Evolutionary conservation across 2,113 vertebrate genomes (phyloP).

Genomic region (Irena cyanogastra): DNA sequence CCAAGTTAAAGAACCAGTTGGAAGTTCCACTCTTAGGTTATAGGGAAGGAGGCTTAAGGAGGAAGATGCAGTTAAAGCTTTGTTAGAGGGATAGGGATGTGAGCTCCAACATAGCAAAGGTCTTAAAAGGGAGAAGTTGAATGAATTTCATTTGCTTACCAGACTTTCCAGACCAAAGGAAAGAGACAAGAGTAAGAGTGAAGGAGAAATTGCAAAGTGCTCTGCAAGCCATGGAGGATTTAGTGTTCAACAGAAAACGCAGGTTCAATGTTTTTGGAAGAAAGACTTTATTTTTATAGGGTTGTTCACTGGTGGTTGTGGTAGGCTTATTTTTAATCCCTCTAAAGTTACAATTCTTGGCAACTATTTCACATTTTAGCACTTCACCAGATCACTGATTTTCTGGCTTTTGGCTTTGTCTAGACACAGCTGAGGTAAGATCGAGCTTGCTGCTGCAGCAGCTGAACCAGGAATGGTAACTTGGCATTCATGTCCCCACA

Average conservation of each 20-base stretch:
- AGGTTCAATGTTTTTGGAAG: background rate
- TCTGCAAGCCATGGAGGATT: background rate
- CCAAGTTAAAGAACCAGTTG: background rate
- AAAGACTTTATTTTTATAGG: background rate
- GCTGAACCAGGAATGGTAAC: background rate
- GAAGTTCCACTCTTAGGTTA: background rate
- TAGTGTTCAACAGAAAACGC: background rate
- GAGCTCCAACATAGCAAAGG: background rate
- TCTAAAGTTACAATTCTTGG: background rate
- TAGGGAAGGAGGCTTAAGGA: background rate
- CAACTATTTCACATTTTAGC: background rate
- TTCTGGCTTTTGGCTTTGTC: background rate
- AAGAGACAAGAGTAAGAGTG: background rate
- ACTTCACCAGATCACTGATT: background rate
- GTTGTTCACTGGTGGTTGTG: background rate
- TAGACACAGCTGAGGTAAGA: background rate
- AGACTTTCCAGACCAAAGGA: background rate
- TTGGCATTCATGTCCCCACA: background rate
- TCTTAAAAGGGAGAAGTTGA: background rate
- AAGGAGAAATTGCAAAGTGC: background rate
- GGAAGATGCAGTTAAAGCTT: background rate
- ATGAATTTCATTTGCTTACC: background rate
- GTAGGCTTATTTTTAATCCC: background rate
- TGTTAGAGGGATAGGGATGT: background rate
- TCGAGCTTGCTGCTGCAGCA: background rate